Evolutionary conservation across 2,113 vertebrate genomes (phyloP).

Genomic region (Danio rerio): DNA sequence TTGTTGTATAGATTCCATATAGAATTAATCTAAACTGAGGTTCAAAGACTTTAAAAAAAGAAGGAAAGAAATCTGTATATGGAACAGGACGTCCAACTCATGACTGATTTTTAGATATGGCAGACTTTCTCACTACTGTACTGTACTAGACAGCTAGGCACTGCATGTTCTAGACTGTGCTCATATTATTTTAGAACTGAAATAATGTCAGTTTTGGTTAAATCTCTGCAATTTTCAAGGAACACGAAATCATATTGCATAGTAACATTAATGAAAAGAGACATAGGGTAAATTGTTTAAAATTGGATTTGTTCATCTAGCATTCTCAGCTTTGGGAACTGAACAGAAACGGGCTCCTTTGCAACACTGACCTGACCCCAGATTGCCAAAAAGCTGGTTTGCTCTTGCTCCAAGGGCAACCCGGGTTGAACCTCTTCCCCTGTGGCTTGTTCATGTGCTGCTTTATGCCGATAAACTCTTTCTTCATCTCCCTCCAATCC

Average conservation of each 20-base stretch:
- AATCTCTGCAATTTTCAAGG: neutral
- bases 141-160: neutral
- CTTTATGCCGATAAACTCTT: conserved; percentile 27
- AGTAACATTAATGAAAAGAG: neutral
- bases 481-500: conserved; percentile 33
- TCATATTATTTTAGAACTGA: neutral
- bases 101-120: neutral
- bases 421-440: conserved; percentile 16
- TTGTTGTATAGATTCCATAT: too few species aligned
- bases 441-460: conserved; percentile 29
- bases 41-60: neutral
- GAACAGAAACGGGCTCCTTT: neutral
- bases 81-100: neutral
- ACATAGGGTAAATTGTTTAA: neutral
- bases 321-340: neutral
- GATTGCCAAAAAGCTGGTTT: neutral
- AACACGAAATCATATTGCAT: neutral
- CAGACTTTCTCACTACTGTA: neutral
- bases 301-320: neutral
- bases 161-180: neutral
- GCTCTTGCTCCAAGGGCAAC: neutral
- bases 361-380: neutral
- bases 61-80: neutral
- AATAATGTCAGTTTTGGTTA: neutral
- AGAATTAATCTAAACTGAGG: too few species aligned